Evolutionary conservation across 2,797 vertebrate genomes (phyloP), one percentile per base, ranked within the genome.

Genomic region (Pantherophis alleghaniensis): DNA sequence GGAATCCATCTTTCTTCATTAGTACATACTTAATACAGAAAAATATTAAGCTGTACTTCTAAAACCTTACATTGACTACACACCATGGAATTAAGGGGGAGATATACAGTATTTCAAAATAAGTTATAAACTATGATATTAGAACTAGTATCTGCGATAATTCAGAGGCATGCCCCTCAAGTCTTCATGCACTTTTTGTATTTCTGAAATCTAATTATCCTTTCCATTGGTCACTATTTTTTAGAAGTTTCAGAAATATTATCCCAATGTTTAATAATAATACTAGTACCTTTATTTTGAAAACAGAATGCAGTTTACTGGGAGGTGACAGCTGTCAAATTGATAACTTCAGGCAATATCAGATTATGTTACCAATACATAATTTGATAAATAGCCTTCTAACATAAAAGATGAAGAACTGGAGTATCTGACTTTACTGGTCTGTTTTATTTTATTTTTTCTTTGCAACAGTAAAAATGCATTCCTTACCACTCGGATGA

Each of bases 401-500:
- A 86, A 92, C 93, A 91, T 57, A 90, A 74, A 86, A 91, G 56
- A 60, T 56, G 91, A 93, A 12, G 88, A 96, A 66, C 24, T 51
- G 74, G 16, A 20, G 28, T 91, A 12, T 28, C 42, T 94, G 0
- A 63, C 91, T 96, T 92, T 91, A 87, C 91, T 90, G 63, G 92
- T 91, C 92, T 6, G 63, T 92, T 91, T 92, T 7, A 93, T 94
- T 95, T 93, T 91, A 91, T 95, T 95, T 92, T 94, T n/a, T 74
- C n/a, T 16, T 51, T 91, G 37, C 11, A 20, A 95, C 6, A 83
- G 51, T 3, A 59, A 86, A 93, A 91, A 83, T 26, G 0, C 0
- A 1, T 37, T 95, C 66, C 97, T 98, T 98, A 99, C 99, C 98
- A 5, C 96, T 98, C 95, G 98, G 97, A 92, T 98, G 98, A 86